Percentiles rank a stretch among this genome's conserved stretches.
Conservation (phyloP, 2,797 vertebrate genomes). For the Labroides dimidiatus region DNA sequence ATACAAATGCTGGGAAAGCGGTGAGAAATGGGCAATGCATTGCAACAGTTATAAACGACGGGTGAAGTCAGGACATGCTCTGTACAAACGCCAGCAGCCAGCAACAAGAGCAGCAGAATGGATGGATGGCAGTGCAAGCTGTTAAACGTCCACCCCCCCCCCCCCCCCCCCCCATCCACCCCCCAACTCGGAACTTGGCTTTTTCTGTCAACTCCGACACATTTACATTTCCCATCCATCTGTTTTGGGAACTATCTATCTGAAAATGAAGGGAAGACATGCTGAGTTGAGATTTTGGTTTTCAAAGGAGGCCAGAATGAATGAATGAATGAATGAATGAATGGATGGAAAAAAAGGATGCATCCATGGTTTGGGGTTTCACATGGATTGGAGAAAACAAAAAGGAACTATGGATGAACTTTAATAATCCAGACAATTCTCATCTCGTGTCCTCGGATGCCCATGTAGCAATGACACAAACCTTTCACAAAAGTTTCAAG, state of each 20-base stretch:
- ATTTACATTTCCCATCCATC: slow-evolving; percentile 26
- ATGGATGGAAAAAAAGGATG: slow-evolving; percentile 3
- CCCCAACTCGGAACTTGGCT: slow-evolving; percentile 12
- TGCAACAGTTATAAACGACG: slow-evolving; percentile 21
- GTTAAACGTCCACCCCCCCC: slow-evolving; percentile 25
- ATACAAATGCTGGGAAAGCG: slow-evolving; percentile 30
- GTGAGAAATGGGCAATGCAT: slow-evolving; percentile 15
- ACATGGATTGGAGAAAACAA: neutral
- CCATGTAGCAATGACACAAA: slow-evolving; percentile 12
- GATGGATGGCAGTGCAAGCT: slow-evolving; percentile 7
- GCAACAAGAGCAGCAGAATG: neutral
- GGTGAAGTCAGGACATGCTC: slow-evolving; percentile 23
- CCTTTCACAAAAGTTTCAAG: slow-evolving; percentile 35
- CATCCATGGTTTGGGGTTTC: slow-evolving; percentile 2
- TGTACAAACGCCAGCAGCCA: slow-evolving; percentile 12
- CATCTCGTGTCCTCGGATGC: slow-evolving; percentile 34
- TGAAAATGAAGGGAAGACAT: slow-evolving; percentile 6
- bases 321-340: neutral
- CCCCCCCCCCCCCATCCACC: slow-evolving; percentile 31
- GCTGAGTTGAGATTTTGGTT: slow-evolving; percentile 11
- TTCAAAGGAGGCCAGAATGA: slow-evolving; percentile 22
- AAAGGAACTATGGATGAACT: slow-evolving; percentile 14
- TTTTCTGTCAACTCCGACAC: slow-evolving; percentile 17
- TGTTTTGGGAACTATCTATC: slow-evolving; percentile 21
- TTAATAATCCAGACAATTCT: slow-evolving; percentile 27